Evolutionary conservation across 2,888 invertebrate genomes (phyloP), one percentile per base, ranked within the genome.

Genomic region (Metellina segmentata): DNA sequence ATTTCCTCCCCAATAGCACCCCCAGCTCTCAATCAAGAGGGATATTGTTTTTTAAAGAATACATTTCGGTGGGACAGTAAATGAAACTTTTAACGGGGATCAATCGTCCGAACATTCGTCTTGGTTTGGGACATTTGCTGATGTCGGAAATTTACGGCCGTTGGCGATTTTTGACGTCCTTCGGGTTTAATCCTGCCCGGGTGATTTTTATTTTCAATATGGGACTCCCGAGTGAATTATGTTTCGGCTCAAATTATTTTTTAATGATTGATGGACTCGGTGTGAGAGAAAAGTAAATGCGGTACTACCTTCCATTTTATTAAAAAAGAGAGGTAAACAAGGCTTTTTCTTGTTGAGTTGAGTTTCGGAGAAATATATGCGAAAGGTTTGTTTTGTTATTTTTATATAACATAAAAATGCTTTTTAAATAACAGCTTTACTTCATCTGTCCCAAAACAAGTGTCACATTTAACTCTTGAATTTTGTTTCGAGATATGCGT

Each of bases 21-120:
- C 74, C 82, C 52, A 13, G 34, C 81, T 71, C 77, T 82, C 77
- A 82, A 82, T 77, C 77, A 77, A 72, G 49, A 19, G 77, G 51
- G 81, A 88, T 81, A 81, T 88, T 88, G 81, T 88, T 88, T 87
- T 89, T 89, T 89, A 83, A 69, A 53, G 82, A 89, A 78, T 89
- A 82, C 75, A 89, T 81, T 89, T 88, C 34, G 52, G 53, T 85
- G 77, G 74, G 61, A 72, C 72, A 75, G 72, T 88, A 81, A 88
- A 88, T 88, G 81, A 88, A 88, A 88, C 88, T 88, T 88, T 88
- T 74, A 74, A 71, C 87, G 51, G 52, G 75, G 81, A 88, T 88
- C 88, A 88, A 88, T 88, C 49, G 88, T 81, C 81, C 81, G 69
- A 61, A 48, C 81, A 81, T 88, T 81, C 79, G 74, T 88, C 81